Percentiles rank a stretch among this genome's conserved stretches.
These are phyloP conservation scores for Brassicogethes aeneus DNA, from an alignment of 2,888 invertebrate species.

Conservation along the genomic window DNA sequence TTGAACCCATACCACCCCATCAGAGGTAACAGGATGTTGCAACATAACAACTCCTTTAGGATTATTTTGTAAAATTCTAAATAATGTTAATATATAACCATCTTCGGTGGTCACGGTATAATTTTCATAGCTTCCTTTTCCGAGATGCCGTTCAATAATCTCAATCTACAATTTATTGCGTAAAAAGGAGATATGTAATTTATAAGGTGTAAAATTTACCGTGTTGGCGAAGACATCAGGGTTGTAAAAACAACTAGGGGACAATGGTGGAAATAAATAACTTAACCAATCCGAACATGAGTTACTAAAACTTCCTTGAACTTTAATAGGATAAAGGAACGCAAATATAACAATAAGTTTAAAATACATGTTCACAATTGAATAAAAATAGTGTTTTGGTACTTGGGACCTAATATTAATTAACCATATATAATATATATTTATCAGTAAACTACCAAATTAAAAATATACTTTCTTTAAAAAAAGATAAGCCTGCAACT, in stretches of 20 bases:
- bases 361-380: no score
- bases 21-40: constrained; percentile 7
- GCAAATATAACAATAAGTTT: no score
- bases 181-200: neutral
- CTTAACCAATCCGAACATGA: neutral
- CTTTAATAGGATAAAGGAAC: no score
- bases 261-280: neutral
- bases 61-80: constrained; percentile 6
- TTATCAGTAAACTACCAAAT: no score
- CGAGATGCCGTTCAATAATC: neutral
- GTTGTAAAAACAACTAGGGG: neutral
- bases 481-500: no score
- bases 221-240: neutral
- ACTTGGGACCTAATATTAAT: no score
- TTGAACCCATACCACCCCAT: constrained; percentile 1
- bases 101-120: constrained; percentile 8
- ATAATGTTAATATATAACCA: constrained; percentile 8
- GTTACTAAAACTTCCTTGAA: no score
- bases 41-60: constrained; percentile 8
- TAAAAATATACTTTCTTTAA: no score
- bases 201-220: neutral
- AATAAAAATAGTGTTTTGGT: no score
- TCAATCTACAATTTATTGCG: no score
- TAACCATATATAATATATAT: no score
- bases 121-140: neutral